Percentiles rank a stretch among this genome's conserved stretches.
These are phyloP conservation scores for Andrena cerasifolii DNA, from an alignment of 1,140 invertebrate genomes.

Conservation along the genomic window DNA sequence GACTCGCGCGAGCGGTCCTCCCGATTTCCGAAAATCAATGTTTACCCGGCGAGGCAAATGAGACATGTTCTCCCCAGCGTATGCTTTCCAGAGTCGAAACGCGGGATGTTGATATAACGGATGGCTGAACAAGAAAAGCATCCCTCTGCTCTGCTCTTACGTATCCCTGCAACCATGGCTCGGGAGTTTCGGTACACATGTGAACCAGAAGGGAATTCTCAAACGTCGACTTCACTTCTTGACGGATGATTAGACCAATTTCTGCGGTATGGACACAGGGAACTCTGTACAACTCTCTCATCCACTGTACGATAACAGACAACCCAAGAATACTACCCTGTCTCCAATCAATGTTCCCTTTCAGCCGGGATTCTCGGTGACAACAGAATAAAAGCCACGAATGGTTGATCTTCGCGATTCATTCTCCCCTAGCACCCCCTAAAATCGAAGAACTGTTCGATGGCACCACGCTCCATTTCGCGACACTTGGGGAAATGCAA, in stretches of 20 bases:
- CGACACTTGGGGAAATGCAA: neutral
- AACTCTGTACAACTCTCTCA: no score
- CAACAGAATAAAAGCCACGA: no score
- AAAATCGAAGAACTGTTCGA: no score
- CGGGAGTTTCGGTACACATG: neutral
- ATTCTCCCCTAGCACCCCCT: no score
- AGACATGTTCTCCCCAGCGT: constrained; percentile 40
- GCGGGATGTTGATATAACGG: constrained; percentile 61
- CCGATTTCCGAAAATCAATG: constrained; percentile 52
- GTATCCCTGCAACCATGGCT: neutral
- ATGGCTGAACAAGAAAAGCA: constrained; percentile 64
- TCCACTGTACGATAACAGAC: no score
- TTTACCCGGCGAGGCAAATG: constrained; percentile 37
- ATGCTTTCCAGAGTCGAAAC: constrained; percentile 48
- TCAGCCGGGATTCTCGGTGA: no score
- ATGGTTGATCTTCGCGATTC: no score
- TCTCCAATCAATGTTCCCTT: no score
- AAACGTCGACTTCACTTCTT: neutral
- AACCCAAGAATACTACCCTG: no score
- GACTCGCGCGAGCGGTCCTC: neutral
- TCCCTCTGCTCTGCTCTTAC: constrained; percentile 16
- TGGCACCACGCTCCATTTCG: no score
- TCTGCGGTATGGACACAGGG: no score
- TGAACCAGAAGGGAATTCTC: neutral
- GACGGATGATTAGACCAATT: neutral